Conservation (phyloP, 2,113 vertebrate genomes). For the Python bivittatus region DNA sequence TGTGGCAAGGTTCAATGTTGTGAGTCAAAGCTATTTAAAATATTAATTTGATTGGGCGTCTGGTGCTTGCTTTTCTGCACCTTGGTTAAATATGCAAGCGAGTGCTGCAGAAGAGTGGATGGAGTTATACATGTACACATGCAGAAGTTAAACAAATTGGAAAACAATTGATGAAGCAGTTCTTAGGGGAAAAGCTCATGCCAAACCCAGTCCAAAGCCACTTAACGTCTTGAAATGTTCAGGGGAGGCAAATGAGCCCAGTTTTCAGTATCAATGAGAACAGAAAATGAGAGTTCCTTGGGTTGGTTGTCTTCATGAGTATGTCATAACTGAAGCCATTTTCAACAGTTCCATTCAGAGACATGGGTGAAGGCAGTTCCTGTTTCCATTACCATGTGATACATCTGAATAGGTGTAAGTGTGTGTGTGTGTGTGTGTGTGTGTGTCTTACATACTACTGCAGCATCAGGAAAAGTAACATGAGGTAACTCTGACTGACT, state of each 20-base stretch:
- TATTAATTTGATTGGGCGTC: not conserved
- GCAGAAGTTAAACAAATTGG: not conserved
- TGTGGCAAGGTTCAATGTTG: not conserved
- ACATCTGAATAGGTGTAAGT: no score
- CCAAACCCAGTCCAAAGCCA: not conserved
- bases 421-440: no score
- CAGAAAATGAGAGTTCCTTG: not conserved
- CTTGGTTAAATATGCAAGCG: not conserved
- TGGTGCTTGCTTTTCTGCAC: not conserved
- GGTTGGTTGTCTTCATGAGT: not conserved
- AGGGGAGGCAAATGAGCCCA: not conserved
- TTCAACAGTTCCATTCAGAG: not conserved
- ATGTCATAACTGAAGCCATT: not conserved
- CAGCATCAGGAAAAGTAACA: no score
- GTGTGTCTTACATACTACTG: no score
- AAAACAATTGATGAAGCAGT: not conserved
- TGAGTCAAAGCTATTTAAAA: not conserved
- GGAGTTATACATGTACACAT: not conserved
- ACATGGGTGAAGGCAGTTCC: not conserved
- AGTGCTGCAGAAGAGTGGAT: not conserved
- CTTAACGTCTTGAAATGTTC: not conserved
- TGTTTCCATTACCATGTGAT: no score
- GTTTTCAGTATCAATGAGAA: not conserved
- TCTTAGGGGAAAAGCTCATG: not conserved
- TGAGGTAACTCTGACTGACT: not conserved